Percentiles rank a stretch among this genome's conserved stretches.
Evolutionary conservation across 2,113 vertebrate genomes (phyloP).

Genomic region (Myocastor coypus): DNA sequence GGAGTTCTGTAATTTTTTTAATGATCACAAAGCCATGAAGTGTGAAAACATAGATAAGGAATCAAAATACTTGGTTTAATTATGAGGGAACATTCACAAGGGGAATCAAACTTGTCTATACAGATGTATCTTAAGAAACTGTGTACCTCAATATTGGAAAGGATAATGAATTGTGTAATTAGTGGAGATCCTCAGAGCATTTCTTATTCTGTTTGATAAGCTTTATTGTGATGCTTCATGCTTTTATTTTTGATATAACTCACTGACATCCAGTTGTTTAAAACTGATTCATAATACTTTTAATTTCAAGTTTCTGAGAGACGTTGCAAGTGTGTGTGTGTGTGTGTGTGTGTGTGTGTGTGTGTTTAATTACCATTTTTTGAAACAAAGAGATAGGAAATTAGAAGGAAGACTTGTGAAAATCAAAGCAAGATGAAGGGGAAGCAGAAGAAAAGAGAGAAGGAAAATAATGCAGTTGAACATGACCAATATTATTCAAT

Average conservation of each 20-base stretch:
- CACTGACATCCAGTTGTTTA: background rate
- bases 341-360: too few relatives aligned
- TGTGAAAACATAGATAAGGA: background rate
- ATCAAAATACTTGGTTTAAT: background rate
- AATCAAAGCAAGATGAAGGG: background rate
- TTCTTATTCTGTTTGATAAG: background rate
- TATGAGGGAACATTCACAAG: background rate
- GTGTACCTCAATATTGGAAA: background rate
- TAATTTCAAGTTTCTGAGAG: conserved; percentile 3
- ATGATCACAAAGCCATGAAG: background rate
- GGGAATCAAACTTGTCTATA: background rate
- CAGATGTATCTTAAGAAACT: background rate
- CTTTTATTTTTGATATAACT: background rate
- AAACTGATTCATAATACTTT: conserved; percentile 25
- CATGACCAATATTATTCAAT: too few relatives aligned
- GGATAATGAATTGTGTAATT: background rate
- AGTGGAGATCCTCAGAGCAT: background rate
- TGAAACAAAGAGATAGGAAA: background rate
- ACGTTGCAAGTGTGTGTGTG: background rate
- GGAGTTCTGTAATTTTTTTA: background rate
- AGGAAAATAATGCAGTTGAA: background rate
- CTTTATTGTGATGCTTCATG: background rate
- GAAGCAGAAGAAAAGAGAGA: background rate
- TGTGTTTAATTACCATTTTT: background rate
- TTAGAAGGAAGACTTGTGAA: background rate